Percentiles rank a stretch among this genome's conserved stretches.
Evolutionary conservation across 1,140 invertebrate genomes (phyloP).

Genomic region (Meloidogyne floridensis): DNA sequence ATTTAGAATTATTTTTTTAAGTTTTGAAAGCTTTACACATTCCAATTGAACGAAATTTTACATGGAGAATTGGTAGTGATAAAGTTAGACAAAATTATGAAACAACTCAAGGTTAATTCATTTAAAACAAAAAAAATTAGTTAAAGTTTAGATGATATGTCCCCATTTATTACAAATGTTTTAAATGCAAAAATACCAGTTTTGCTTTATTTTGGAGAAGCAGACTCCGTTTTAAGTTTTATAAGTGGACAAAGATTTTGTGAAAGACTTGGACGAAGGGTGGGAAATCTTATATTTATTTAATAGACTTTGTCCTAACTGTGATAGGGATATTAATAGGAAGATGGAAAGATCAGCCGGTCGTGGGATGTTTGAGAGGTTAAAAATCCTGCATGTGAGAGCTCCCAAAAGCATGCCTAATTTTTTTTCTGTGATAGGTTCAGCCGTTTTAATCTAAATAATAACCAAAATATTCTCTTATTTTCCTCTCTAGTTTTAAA

Average conservation of each 20-base stretch:
- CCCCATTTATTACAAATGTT: slow-evolving; percentile 41
- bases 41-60: background rate
- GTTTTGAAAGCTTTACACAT: slow-evolving; percentile 11
- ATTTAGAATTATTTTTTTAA: background rate
- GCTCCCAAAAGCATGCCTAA: no score
- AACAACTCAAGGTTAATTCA: background rate
- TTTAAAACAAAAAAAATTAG: background rate
- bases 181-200: slow-evolving; percentile 61
- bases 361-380: no score
- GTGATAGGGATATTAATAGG: no score
- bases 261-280: slow-evolving; percentile 41
- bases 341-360: no score
- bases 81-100: background rate
- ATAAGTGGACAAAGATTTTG: slow-evolving; percentile 54
- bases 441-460: no score
- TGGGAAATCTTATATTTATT: background rate
- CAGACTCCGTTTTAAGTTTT: slow-evolving; percentile 71
- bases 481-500: no score
- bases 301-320: background rate
- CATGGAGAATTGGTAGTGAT: slow-evolving; percentile 8
- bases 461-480: no score
- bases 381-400: no score
- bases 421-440: no score
- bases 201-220: slow-evolving; percentile 71
- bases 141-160: slow-evolving; percentile 13